Evolutionary conservation across 2,888 invertebrate genomes (phyloP), one percentile per base, ranked within the genome.

Genomic region (Brachypterus glaber): DNA sequence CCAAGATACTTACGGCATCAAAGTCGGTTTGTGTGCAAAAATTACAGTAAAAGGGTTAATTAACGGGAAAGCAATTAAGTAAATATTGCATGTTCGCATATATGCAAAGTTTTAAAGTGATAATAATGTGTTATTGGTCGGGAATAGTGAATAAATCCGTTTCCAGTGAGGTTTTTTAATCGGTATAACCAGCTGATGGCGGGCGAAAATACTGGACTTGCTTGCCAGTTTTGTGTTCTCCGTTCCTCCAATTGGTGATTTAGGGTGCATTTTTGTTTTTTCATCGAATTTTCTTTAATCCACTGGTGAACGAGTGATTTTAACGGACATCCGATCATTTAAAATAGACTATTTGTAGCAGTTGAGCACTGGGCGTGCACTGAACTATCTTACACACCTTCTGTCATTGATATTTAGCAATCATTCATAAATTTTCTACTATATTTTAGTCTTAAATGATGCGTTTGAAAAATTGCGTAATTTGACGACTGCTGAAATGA

Each of bases 1-100:
- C 70, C 68, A 72, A 76, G 74, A 76, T 76, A 76, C 76, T 76
- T 76, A 74, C 74, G 73, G 74, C 73, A 63, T 67, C 67, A 68
- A 72, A 52, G n/a, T 59, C 60, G 60, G 69, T 70, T 70, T 72
- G 74, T 71, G 73, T 73, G 73, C 72, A 67, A 73, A 71, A 72
- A 73, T 73, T 73, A 71, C 68, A 69, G 70, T 68, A 67, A 69
- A 63, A 60, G 68, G 67, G 64, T 63, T 16, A 35, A 24, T 26
- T 21, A 35, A 16, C 15, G 11, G 16, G 26, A 27, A 17, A 17
- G 34, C 39, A 39, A 32, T 27, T 17, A 16, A 14, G 32, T 27
- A 34, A 45, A 40, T 40, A 35, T 39, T 21, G 18, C 24, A 36
- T 11, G 27, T 11, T 17, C 17, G 36, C 11, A 2, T 14, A 12